Evolutionary conservation across 2,113 vertebrate genomes (phyloP).

Genomic region (Leptobrachium ailaonicum): DNA sequence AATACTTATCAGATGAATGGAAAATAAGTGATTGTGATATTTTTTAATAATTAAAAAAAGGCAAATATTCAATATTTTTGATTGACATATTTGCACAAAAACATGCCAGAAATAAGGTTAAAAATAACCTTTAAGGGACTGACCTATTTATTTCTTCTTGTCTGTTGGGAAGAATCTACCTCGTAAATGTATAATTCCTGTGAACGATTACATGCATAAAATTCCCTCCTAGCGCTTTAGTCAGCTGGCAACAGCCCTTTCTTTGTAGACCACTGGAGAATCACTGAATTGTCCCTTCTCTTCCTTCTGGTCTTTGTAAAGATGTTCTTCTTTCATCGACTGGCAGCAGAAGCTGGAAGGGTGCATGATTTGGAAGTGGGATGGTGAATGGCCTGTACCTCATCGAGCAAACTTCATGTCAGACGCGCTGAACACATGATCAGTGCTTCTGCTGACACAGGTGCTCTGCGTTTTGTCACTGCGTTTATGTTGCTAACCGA

Average conservation of each 20-base stretch:
- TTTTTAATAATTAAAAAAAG: too few species aligned
- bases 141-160: too few species aligned
- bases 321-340: conserved; percentile 32
- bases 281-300: conserved; percentile 57
- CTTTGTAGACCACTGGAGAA: conserved; percentile 10
- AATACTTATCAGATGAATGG: too few species aligned
- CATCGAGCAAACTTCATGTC: conserved; percentile 53
- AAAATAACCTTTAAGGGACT: too few species aligned
- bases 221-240: too few species aligned
- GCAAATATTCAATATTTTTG: too few species aligned
- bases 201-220: too few species aligned
- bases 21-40: too few species aligned
- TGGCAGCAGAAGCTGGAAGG: conserved; percentile 28
- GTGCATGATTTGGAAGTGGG: conserved; percentile 14
- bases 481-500: conserved; percentile 24
- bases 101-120: too few species aligned
- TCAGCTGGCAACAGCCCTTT: not conserved
- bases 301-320: not conserved
- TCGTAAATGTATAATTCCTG: too few species aligned
- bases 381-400: conserved; percentile 42
- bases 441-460: conserved; percentile 14
- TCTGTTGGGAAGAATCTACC: too few species aligned
- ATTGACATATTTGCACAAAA: too few species aligned
- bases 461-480: conserved; percentile 40
- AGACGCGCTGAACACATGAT: conserved; percentile 39